phyloP scores from a whole-genome alignment of 2,888 invertebrate genomes.

The Tuberolachnus salignus region DNA sequence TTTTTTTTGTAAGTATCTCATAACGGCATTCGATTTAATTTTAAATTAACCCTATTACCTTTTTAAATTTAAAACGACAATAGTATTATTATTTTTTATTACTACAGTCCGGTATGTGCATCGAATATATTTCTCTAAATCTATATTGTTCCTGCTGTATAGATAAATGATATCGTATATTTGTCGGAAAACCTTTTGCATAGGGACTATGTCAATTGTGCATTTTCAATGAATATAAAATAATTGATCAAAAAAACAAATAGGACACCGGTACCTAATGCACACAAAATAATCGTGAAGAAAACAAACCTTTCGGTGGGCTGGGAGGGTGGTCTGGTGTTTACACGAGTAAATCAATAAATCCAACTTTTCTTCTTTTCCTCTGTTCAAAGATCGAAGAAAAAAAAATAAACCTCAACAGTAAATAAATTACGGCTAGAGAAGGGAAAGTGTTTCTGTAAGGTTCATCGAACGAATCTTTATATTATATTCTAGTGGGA shows the following conservation, averaged over 20 bases:
- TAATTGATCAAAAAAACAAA: conserved; percentile 30
- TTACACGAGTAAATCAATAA: conserved; percentile 47
- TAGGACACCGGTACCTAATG: not conserved
- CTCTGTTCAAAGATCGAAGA: too few species aligned
- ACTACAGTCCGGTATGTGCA: too few species aligned
- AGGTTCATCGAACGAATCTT: conserved; percentile 18
- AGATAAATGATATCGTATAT: too few species aligned
- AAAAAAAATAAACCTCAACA: conserved; percentile 12
- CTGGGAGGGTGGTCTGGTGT: conserved; percentile 21
- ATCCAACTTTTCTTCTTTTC: conserved; percentile 11
- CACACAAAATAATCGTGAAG: conserved; percentile 38
- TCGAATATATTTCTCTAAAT: too few species aligned
- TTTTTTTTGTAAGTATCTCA: too few species aligned
- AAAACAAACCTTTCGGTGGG: conserved; percentile 22
- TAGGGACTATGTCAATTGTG: not conserved
- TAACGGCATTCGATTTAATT: too few species aligned
- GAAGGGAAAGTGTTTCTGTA: conserved; percentile 23
- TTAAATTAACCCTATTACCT: not conserved
- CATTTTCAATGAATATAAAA: conserved; percentile 7
- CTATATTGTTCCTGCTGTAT: too few species aligned
- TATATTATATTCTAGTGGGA: too few species aligned
- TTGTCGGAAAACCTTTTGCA: not conserved
- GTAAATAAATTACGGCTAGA: conserved; percentile 38
- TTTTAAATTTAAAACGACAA: too few species aligned
- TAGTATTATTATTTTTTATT: too few species aligned